Base-by-base conservation (phyloP, 2,113 vertebrate genomes). In the Perca flavescens region DNA sequence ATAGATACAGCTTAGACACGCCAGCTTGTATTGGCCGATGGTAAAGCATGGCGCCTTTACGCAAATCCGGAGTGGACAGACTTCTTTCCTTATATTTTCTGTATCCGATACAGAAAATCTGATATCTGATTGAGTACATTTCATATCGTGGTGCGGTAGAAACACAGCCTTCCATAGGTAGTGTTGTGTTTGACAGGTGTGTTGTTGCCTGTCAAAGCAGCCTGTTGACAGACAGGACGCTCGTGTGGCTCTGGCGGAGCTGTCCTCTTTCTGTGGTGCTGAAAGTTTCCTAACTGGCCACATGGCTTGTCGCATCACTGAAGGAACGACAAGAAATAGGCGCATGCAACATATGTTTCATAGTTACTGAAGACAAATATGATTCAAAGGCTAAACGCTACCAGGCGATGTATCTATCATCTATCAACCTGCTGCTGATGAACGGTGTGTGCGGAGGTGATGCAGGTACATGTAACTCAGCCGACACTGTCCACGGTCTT, bases 261-360 rank as follows among this genome's bases (percentile, higher is more conserved):
- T 94, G 94, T 95, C 91, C 87, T 34, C n/a, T 67, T 36, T 66
- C 31, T 21, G 77, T 82, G 91, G 93, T 94, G 92, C 95, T 95
- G 94, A 96, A 96, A 94, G 77, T 94, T 94, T 94, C 79, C 88
- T 40, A 66, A 22, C 73, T 43, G 71, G 62, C 77, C 78, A 56
- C 71, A 40, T 75, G 72, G 65, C 53, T 66, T 40, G 67, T 72
- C 31, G 66, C 56, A 82, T 68, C 69, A 60, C 65, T 61, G 54
- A 6, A 64, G 4, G 21, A 9, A 3, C 6, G 56, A 52, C 43
- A 63, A 13, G n/a, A 53, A 22, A 15, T 19, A 21, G 57, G 13
- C 36, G 31, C 17, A 62, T 19, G 15, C 54, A 43, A 21, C 8
- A 46, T 47, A 4, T 61, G 13, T 17, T 57, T 6, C 40, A 43